Conservation (phyloP, 2,888 invertebrate species). For the Xestia sexstrigata region DNA sequence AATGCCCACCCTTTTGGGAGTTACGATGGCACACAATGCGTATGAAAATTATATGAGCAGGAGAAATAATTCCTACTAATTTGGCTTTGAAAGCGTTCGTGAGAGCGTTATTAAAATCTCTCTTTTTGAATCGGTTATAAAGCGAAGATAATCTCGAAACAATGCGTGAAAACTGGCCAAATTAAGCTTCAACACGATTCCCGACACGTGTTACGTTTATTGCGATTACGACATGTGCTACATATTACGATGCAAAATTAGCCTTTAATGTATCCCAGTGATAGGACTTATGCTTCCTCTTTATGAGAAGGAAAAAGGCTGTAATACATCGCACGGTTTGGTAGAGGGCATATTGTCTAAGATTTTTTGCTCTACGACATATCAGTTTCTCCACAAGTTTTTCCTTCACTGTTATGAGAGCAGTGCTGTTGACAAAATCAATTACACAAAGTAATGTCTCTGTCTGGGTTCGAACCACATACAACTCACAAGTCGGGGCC, state of each 20-base stretch:
- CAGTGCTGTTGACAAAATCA: neutral
- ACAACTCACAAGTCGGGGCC: neutral
- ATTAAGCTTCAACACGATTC: constrained; percentile 31
- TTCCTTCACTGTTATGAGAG: neutral
- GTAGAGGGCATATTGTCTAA: neutral
- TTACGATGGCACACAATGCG: neutral
- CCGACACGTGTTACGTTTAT: constrained; percentile 22
- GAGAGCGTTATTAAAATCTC: neutral
- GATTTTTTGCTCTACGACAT: neutral
- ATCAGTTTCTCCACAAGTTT: neutral
- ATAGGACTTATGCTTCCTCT: neutral
- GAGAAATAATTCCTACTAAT: neutral
- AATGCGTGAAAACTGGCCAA: constrained; percentile 31
- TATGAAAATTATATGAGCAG: neutral
- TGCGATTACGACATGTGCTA: constrained; percentile 8
- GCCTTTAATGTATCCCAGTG: neutral
- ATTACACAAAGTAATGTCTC: neutral
- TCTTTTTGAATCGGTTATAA: neutral
- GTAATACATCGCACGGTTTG: neutral
- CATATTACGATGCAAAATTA: neutral
- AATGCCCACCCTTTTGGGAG: neutral
- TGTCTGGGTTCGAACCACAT: neutral
- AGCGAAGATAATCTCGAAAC: neutral
- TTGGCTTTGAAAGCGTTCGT: neutral
- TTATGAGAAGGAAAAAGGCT: neutral